Evolutionary conservation across 2,797 vertebrate species (phyloP).

Genomic region (Pangasius macronema): DNA sequence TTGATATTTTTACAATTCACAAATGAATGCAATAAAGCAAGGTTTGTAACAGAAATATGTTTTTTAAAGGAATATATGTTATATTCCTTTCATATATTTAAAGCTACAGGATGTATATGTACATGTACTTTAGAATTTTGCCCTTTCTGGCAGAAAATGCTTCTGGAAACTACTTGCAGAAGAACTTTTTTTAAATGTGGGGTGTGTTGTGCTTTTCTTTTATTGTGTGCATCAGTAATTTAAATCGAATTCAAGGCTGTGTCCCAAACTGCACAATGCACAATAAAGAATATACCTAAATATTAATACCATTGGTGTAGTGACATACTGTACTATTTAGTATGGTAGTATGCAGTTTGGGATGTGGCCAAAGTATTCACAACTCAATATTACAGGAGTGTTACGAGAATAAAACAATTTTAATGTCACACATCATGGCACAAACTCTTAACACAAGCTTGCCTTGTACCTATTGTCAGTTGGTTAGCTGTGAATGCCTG

Average conservation of each 20-base stretch:
- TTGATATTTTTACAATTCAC: neutral
- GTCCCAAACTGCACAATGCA: neutral
- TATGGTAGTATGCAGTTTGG: neutral
- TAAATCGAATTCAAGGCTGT: neutral
- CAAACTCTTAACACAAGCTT: neutral
- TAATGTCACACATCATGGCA: neutral
- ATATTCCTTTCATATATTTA: neutral
- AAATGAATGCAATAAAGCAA: neutral
- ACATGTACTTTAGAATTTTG: too few relatives aligned
- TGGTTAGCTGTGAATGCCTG: neutral
- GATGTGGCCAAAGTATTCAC: neutral
- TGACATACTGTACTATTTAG: neutral
- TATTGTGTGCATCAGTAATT: neutral
- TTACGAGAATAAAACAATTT: neutral
- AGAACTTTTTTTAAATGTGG: neutral
- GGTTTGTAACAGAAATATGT: neutral
- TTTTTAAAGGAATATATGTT: neutral
- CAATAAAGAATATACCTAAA: neutral
- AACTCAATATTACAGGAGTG: neutral
- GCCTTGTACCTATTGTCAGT: neutral
- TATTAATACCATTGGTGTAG: neutral
- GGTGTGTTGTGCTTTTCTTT: neutral
- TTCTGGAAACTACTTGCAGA: neutral
- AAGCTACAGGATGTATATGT: neutral
- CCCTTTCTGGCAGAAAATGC: neutral